Evolutionary conservation across 2,113 vertebrate genomes (phyloP), one percentile per base, ranked within the genome.

Genomic region (Syngnathus scovelli): DNA sequence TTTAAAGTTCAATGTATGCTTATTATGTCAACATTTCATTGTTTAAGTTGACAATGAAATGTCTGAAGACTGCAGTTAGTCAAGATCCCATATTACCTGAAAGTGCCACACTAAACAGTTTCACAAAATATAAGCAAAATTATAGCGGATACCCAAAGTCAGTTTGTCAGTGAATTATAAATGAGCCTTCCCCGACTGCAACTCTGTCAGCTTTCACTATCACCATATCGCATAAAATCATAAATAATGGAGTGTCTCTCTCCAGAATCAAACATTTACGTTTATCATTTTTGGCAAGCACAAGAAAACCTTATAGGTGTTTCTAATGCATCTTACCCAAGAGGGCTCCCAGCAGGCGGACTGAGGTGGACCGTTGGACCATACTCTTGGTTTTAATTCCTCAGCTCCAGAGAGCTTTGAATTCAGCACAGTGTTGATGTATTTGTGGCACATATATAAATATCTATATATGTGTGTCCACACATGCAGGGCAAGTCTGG

Each of bases 341-440:
- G 66, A 82, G 72, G 78, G 76, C 83, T 82, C 79, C 85, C 73
- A 88, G 77, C 71, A 88, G 72, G 78, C 71, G 82, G 79, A 68
- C 67, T 74, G 82, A 78, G 41, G 69, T 55, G 61, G 69, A 82
- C 63, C 70, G 66, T 54, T 80, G 87, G 56, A 77, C 52, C 86
- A 89, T 88, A 51, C 56, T 87, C 75, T 62, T 71, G 15, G 67
- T 49, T 44, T 80, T 60, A 58, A 68, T 56, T 77, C 64, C 79
- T 66, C 49, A 6, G 60, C 52, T 79, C 74, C 69, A 49, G 71
- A 48, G 66, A 49, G 74, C 67, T 81, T 67, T 36, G 59, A 78
- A 65, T 43, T 36, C 59, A 73, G 65, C 62, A 70, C 73, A 70
- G 66, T 52, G 59, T 36, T 63, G 61, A 72, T 62, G 59, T 62